phyloP scores from a whole-genome alignment of 2,888 invertebrate genomes.

The Autographa pulchrina region DNA sequence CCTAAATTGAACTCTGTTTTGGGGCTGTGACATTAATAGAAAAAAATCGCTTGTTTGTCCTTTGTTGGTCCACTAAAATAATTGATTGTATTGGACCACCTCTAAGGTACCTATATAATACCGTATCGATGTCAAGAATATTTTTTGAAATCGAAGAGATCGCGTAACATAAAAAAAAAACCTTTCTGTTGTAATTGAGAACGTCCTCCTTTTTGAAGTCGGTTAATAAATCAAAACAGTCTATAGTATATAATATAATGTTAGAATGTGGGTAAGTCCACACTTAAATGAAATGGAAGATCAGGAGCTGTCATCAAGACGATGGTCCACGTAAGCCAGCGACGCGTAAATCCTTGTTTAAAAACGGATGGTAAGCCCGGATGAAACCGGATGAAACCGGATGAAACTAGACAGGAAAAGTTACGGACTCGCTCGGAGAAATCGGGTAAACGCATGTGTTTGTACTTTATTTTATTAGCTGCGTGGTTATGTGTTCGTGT shows the following conservation, averaged over 20 bases:
- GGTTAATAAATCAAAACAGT: not conserved
- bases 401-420: conserved; percentile 17
- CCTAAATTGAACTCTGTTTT: no score
- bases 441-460: conserved; percentile 9
- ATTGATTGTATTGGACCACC: no score
- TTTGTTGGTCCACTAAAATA: no score
- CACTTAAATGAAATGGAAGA: conserved; percentile 33
- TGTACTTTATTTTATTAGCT: not conserved
- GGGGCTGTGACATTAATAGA: no score
- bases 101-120: no score
- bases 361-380: conserved; percentile 28
- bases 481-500: not conserved
- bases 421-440: conserved; percentile 11
- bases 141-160: no score
- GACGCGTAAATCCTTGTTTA: conserved; percentile 34
- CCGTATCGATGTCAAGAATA: no score
- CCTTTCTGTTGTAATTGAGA: no score
- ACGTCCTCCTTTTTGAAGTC: no score
- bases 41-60: not conserved
- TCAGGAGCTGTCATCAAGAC: conserved; percentile 28
- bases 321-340: conserved; percentile 21
- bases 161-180: no score
- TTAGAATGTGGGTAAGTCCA: conserved; percentile 14
- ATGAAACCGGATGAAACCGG: conserved; percentile 17
- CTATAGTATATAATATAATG: conserved; percentile 13